phyloP scores from a whole-genome alignment of 2,797 vertebrate species.

The Gymnoscopelus microlampas region DNA sequence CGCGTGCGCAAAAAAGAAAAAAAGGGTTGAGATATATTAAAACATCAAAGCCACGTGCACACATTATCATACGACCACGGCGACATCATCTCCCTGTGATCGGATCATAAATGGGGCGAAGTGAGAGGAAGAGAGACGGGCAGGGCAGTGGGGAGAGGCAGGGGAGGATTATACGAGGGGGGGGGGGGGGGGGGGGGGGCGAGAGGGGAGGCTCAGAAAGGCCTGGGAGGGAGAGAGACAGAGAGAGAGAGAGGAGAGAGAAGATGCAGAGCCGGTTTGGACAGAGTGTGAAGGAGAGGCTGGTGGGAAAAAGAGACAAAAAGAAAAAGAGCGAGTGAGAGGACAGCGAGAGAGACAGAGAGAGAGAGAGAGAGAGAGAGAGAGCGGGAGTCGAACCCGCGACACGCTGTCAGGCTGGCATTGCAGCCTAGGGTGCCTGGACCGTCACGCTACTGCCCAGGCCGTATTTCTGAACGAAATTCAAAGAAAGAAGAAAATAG shows the following conservation, averaged over 20 bases:
- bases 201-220: too few species aligned
- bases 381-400: background rate
- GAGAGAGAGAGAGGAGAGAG: slow-evolving; percentile 16
- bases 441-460: too few species aligned
- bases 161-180: too few species aligned
- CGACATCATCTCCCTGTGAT: slow-evolving; percentile 50
- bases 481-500: too few species aligned
- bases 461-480: too few species aligned
- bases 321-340: slow-evolving; percentile 6
- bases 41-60: slow-evolving; percentile 24
- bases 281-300: too few species aligned
- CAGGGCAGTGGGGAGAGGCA: too few species aligned
- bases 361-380: slow-evolving; percentile 13
- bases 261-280: background rate
- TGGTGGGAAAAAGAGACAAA: too few species aligned
- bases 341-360: background rate
- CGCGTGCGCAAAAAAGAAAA: background rate
- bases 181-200: too few species aligned
- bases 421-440: too few species aligned
- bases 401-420: too few species aligned
- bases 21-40: slow-evolving; percentile 25
- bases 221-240: too few species aligned
- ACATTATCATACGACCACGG: slow-evolving; percentile 11
- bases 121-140: slow-evolving; percentile 3
- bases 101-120: slow-evolving; percentile 45